These are phyloP conservation scores for Escarpia spicata DNA, from an alignment of 2,888 invertebrate species.

Conservation along the genomic window DNA sequence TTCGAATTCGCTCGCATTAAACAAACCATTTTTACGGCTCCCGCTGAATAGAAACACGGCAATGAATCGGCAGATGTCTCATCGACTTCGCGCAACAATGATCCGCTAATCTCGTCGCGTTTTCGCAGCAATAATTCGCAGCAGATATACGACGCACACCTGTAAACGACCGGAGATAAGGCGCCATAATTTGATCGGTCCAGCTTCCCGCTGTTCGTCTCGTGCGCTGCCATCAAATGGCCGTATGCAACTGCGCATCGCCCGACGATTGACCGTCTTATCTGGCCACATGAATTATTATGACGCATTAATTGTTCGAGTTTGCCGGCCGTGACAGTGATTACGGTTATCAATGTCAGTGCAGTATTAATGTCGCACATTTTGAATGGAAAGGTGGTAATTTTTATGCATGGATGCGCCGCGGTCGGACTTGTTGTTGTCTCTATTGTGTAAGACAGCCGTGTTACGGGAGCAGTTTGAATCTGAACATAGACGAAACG, in stretches of 20 bases:
- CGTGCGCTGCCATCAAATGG: not conserved
- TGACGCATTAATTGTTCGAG: not conserved
- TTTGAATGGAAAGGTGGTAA: not conserved
- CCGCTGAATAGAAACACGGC: not conserved
- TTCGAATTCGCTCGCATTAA: not conserved
- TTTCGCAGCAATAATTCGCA: not conserved
- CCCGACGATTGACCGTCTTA: not conserved
- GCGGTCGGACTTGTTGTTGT: not conserved
- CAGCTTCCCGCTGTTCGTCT: not conserved
- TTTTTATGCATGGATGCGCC: not conserved
- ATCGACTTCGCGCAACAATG: not conserved
- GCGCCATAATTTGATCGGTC: not conserved
- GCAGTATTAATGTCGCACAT: constrained; percentile 16
- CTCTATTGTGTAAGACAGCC: not conserved
- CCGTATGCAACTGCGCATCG: not conserved
- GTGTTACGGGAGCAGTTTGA: not conserved
- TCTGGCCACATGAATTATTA: not conserved
- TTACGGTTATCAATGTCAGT: not conserved
- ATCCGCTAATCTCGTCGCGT: not conserved
- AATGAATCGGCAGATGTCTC: not conserved
- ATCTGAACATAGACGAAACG: too few relatives aligned
- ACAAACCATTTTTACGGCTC: not conserved
- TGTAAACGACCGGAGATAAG: not conserved
- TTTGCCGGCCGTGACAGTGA: not conserved
- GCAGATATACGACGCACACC: not conserved